Conservation (phyloP, 2,797 vertebrate species). For the Anas capensis region DNA sequence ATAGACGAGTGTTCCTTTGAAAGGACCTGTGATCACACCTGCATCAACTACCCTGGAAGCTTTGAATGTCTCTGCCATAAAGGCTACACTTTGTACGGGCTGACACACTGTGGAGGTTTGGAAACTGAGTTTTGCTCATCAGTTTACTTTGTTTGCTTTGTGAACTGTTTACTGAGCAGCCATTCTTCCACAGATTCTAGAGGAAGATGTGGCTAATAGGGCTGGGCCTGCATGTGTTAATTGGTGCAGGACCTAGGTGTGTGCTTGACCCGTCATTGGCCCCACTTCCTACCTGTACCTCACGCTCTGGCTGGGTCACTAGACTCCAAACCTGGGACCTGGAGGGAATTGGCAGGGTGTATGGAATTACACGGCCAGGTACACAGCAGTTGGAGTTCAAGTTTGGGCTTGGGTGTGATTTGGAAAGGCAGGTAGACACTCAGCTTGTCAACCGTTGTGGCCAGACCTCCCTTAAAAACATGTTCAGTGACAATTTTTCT, state of each 20-base stretch:
- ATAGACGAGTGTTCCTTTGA: conserved; percentile 86
- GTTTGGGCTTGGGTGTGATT: background rate
- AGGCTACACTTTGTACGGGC: conserved; percentile 92
- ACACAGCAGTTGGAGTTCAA: rapidly evolving
- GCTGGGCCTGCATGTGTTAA: background rate
- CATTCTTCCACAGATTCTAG: background rate
- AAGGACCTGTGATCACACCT: conserved; percentile 84
- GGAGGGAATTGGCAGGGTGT: background rate
- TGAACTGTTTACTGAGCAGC: background rate
- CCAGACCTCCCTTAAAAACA: background rate
- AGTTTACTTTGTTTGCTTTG: background rate
- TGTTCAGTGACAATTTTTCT: background rate
- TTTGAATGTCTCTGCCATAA: conserved; percentile 94
- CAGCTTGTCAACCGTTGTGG: background rate
- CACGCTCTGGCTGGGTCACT: background rate
- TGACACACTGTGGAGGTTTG: conserved; percentile 96
- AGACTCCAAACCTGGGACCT: background rate
- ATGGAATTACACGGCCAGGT: background rate
- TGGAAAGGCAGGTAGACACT: background rate
- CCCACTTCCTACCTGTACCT: background rate
- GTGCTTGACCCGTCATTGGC: background rate
- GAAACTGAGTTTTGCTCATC: conserved; percentile 22
- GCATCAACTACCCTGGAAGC: conserved; percentile 85
- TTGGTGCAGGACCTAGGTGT: no score
- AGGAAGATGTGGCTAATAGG: background rate